These are phyloP conservation scores for Coecobrya sp. DNA, from an alignment of 2,888 invertebrate genomes.

Conservation along the genomic window DNA sequence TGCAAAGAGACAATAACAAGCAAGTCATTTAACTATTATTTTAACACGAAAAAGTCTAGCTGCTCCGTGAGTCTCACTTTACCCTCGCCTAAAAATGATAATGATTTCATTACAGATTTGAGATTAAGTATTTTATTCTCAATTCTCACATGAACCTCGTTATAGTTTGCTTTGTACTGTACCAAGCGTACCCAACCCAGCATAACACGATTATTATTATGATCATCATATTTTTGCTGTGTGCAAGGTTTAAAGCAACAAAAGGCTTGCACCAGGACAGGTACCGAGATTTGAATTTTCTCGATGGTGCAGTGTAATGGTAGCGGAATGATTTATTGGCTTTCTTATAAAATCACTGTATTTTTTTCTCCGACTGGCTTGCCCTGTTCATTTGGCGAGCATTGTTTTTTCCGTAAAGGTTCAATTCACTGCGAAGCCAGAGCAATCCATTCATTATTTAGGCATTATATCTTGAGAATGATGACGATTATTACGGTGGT, in stretches of 20 bases:
- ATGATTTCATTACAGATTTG: slow-evolving; percentile 27
- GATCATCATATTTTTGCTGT: slow-evolving; percentile 1
- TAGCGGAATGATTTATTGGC: slow-evolving; percentile 37
- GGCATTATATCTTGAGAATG: not conserved
- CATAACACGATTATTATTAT: not conserved
- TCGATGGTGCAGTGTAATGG: not conserved
- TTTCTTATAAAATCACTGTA: slow-evolving; percentile 19
- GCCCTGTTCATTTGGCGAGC: not conserved
- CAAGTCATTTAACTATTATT: not conserved
- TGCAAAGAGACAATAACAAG: not conserved
- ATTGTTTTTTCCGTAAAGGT: slow-evolving; percentile 36
- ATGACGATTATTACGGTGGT: slow-evolving; percentile 21
- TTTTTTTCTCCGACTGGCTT: slow-evolving; percentile 5
- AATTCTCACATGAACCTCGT: not conserved
- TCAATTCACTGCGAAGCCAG: slow-evolving; percentile 15
- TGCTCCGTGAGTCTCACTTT: not conserved
- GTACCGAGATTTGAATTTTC: slow-evolving; percentile 4
- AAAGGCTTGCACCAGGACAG: not conserved
- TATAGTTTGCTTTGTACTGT: not conserved
- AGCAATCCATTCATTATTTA: slow-evolving; percentile 52
- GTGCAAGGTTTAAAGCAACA: not conserved
- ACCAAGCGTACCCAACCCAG: not conserved
- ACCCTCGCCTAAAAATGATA: not conserved
- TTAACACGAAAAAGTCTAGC: not conserved
- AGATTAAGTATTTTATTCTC: not conserved